Evolutionary conservation across 1,140 invertebrate genomes (phyloP), one percentile per base, ranked within the genome.

Genomic region (Dreissena rostriformis): DNA sequence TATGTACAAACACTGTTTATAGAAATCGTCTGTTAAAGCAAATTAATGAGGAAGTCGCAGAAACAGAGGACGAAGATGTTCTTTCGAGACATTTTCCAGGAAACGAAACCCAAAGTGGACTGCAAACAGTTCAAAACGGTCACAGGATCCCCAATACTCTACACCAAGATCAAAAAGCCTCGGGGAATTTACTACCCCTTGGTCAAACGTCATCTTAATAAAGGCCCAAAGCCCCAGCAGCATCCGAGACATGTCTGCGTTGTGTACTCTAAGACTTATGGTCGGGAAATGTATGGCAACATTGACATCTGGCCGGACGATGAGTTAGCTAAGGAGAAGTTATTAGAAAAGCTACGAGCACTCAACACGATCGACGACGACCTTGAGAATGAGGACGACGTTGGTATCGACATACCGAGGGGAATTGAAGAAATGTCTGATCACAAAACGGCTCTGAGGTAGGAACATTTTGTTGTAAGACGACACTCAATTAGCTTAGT

Each of bases 171-270:
- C 24, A 74, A 22, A 57, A 82, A 67, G 52, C 72, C 66, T n/a
- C 72, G 73, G 39, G 72, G 80, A 17, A 75, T 82, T 26, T 82
- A 82, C 39, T 82, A 82, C 55, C 80, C 80, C 22, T 22, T 82
- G 24, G 71, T 65, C 14, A 82, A 75, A 39, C 29, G 63, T 67
- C 63, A 68, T 51, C 19, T 17, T n/a, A 24, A n/a, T 17, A 11
- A 17, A 12, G 26, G 14, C 10, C n/a, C 49, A 22, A 75, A 75
- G 55, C 71, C 72, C 0, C 39, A 73, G 75, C 71, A 49, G 19
- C 26, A 55, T 52, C 71, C 49, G 51, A 66, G 57, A 26, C 71
- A 75, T 28, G 80, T 26, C 49, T 66, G 71, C 53, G 72, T 82
- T 39, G 72, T 82, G 24, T 26, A 65, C 51, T 82, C 80, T 4